Evolutionary conservation across 23 tunicate species (phyloP), one percentile per base, ranked within the genome.

Genomic region (Corella eumyota): DNA sequence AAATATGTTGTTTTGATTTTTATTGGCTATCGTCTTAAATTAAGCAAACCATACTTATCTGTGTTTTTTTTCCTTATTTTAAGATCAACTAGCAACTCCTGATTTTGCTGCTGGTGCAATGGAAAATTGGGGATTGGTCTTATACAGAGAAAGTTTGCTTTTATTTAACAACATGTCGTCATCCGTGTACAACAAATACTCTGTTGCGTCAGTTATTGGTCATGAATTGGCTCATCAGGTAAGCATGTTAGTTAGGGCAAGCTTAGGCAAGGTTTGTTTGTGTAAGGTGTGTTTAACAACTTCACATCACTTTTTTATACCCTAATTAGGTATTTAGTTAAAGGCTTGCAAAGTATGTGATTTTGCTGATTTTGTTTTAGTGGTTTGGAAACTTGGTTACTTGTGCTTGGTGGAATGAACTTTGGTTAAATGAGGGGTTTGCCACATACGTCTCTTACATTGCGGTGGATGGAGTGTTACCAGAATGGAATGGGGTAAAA

Each of bases 61-160:
- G 15, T 40, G 15, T 40, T n/a, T n/a, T n/a, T n/a, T n/a, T n/a
- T n/a, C n/a, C n/a, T n/a, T n/a, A n/a, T n/a, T n/a, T n/a, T n/a
- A n/a, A 88, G 96, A 88, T 62, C 96, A 88, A 48, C 24, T 88
- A 55, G 67, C 93, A 6, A 81, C 68, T 2, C 77, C 88, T 17
- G 96, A 88, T 67, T 88, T 88, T 50, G 85, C 68, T 11, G 96
- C 88, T 27, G 96, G 96, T 2, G 96, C 96, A 32, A 88, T 88
- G 96, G 96, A 88, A 57, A 88, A 88, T 46, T 88, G 96, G 96
- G 96, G 96, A 34, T 62, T 88, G 72, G 81, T 88, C 2, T 53
- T 88, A 25, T 88, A 88, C 67, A 47, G 96, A 47, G 96, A 88
- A 62, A 34, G 30, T 21, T 58, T 51, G 33, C 50, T 88, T n/a